A percentile compares a stretch with the other conserved stretches of the same genome.
Evolutionary conservation across 2,113 vertebrate genomes (phyloP).

Genomic region (Beaufortia kweichowensis): DNA sequence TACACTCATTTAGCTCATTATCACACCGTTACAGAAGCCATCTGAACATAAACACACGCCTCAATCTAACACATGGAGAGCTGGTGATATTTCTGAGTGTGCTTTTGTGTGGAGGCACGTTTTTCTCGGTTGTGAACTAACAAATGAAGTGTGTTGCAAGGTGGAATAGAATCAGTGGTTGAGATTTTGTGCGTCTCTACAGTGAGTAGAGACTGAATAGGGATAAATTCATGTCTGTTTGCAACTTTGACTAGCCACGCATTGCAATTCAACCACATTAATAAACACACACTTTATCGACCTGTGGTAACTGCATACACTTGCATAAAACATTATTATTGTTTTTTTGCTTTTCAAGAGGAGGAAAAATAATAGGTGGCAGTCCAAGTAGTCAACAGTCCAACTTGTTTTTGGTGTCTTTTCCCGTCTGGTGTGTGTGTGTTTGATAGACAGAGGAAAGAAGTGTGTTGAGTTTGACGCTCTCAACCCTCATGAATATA

Average conservation of each 20-base stretch:
- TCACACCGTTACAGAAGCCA: constrained; percentile 32
- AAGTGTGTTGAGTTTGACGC: constrained; percentile 32
- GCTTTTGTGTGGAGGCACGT: background rate
- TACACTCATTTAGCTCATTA: constrained; percentile 44
- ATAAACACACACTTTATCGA: too few relatives aligned
- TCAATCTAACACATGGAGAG: constrained; percentile 13
- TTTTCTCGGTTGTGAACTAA: background rate
- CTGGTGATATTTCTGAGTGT: constrained; percentile 18
- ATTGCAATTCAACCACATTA: too few relatives aligned
- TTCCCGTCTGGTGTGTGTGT: constrained; percentile 2
- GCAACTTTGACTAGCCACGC: too few relatives aligned
- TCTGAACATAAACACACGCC: constrained; percentile 30
- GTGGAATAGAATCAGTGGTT: background rate
- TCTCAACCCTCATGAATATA: constrained; percentile 48
- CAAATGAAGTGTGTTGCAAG: background rate
- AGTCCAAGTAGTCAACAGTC: constrained; percentile 38
- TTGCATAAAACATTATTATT: background rate
- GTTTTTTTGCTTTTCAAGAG: constrained; percentile 4
- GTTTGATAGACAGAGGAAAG: constrained; percentile 28
- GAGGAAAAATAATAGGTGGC: constrained; percentile 17
- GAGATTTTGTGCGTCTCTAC: background rate
- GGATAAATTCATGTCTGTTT: too few relatives aligned
- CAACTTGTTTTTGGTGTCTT: constrained; percentile 19
- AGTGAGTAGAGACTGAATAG: too few relatives aligned
- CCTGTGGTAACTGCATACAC: too few relatives aligned